phyloP scores from a whole-genome alignment of 2,888 invertebrate genomes.

The Andrena bicolor region DNA sequence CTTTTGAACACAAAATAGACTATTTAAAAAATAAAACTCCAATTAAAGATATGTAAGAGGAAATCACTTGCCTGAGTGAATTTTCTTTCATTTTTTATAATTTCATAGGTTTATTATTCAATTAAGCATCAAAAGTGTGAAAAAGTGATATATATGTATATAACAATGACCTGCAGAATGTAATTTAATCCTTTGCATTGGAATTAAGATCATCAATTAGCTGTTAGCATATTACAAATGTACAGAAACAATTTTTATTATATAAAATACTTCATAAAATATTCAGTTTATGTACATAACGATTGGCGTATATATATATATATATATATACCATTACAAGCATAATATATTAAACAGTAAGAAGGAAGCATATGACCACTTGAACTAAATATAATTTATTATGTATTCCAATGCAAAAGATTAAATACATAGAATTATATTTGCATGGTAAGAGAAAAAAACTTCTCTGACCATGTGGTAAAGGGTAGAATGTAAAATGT shows the following conservation, averaged over 20 bases:
- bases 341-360: not conserved
- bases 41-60: not conserved
- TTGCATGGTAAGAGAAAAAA: not conserved
- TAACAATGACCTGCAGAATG: not conserved
- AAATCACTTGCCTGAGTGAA: not conserved
- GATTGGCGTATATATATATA: constrained; percentile 3
- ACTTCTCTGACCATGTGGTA: not conserved
- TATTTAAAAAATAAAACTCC: not conserved
- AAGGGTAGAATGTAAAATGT: not conserved
- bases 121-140: not conserved
- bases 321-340: constrained; percentile 4
- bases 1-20: no score
- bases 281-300: not conserved
- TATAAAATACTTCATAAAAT: constrained; percentile 14
- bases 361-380: not conserved
- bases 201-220: constrained; percentile 8
- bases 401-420: constrained; percentile 39
- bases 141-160: not conserved
- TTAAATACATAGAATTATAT: constrained; percentile 34
- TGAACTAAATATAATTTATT: constrained; percentile 9
- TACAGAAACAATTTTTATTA: not conserved
- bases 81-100: not conserved
- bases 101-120: not conserved
- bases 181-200: constrained; percentile 45
- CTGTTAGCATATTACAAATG: constrained; percentile 14